Percentiles rank a stretch among this genome's conserved stretches.
Evolutionary conservation across 2,113 vertebrate species (phyloP).

Genomic region (Eurypyga helias): DNA sequence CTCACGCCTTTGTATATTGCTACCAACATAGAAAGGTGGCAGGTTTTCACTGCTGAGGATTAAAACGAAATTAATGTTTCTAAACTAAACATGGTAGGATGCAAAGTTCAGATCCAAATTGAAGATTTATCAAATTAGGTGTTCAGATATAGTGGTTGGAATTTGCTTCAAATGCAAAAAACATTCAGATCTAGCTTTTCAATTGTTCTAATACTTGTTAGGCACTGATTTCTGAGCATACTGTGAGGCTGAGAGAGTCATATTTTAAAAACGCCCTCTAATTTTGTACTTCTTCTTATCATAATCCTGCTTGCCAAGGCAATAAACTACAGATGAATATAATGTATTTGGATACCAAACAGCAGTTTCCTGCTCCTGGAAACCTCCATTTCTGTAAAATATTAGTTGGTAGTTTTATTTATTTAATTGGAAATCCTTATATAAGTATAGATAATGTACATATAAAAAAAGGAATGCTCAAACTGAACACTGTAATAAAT

Average conservation of each 20-base stretch:
- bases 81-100: slow-evolving; percentile 1
- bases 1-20: not conserved
- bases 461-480: not conserved
- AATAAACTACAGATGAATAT: not conserved
- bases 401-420: not conserved
- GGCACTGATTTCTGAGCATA: not conserved
- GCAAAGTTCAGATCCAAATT: not conserved
- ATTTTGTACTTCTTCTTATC: not conserved
- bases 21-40: not conserved
- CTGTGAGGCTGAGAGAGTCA: not conserved
- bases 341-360: not conserved
- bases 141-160: not conserved
- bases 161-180: not conserved
- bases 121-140: not conserved
- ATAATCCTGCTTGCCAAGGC: not conserved
- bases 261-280: not conserved
- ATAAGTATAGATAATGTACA: not conserved
- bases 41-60: slow-evolving; percentile 5
- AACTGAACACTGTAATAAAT: not conserved
- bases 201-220: not conserved
- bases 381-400: not conserved
- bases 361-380: not conserved
- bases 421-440: not conserved
- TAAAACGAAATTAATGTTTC: slow-evolving; percentile 30
- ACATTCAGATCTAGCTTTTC: not conserved